Base-by-base conservation (phyloP, 2,888 invertebrate genomes). In the Sclerodermus sp. region DNA sequence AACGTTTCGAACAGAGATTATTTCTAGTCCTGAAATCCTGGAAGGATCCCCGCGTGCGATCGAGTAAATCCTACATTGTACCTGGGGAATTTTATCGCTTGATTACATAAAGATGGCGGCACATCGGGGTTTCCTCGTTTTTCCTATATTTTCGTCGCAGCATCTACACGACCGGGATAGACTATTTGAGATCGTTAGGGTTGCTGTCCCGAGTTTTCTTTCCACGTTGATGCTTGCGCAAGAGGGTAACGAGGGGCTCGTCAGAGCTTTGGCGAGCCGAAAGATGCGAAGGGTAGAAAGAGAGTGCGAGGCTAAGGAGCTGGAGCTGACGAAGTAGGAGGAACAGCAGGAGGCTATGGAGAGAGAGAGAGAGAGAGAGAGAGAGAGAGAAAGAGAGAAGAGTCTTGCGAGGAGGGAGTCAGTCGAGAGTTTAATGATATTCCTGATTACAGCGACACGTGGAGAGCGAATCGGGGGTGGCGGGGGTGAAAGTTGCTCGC, bases 381-480 rank as follows among this genome's bases (percentile, higher is more conserved):
- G 39, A 38, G 31, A 36, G 42, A 17, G n/a, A 41, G n/a, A 13
- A 13, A 37, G 14, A 37, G 10, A 39, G 46, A 58, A 64, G 64
- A 64, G 57, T 58, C 62, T 57, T 55, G 60, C 64, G 66, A 66
- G 60, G 8, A 23, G 66, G 66, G 66, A 67, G 70, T 68, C 34
- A 74, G 68, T 68, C 71, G 71, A 73, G 75, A 75, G 74, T 76
- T 77, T 77, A 77, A 77, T 77, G 76, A 77, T 77, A 76, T 77
- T 77, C 75, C 76, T 77, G 76, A 77, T 77, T 77, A 77, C 76
- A 68, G 64, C 62, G 68, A 71, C 74, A 75, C 76, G 72, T 73
- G 73, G 71, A 67, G 68, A 66, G 67, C 58, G 60, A 55, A 57
- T 54, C 49, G 49, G 49, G 47, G 49, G 44, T 46, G 43, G 15